phyloP scores from a whole-genome alignment of 2,113 vertebrate species.

The Centropristis striata region DNA sequence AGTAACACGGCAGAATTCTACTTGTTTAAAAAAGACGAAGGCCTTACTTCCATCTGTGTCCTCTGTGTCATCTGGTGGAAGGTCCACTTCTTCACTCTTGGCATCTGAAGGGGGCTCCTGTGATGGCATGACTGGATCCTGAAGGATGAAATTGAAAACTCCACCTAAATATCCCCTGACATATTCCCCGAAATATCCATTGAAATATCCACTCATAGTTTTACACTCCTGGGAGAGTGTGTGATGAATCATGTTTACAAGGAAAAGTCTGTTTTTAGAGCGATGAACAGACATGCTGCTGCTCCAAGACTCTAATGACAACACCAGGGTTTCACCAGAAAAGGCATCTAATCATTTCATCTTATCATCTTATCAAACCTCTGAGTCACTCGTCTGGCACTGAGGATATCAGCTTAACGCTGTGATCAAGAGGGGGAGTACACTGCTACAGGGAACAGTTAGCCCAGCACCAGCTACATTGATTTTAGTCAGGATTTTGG shows the following conservation, averaged over 20 bases:
- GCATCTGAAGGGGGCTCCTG: slow-evolving; percentile 93
- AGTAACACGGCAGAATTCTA: not conserved
- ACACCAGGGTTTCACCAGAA: not conserved
- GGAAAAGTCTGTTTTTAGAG: slow-evolving; percentile 1
- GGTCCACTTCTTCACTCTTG: slow-evolving; percentile 89
- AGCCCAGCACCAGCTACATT: slow-evolving; percentile 5
- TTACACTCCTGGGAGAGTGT: slow-evolving; percentile 1
- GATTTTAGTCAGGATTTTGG: slow-evolving; percentile 48
- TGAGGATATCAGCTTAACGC: not conserved
- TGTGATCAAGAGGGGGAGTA: not conserved
- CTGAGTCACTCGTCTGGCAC: slow-evolving; percentile 22
- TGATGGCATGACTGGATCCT: slow-evolving; percentile 99
- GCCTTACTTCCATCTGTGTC: slow-evolving; percentile 92
- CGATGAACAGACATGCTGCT: not conserved
- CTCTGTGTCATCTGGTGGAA: slow-evolving; percentile 91
- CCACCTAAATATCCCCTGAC: not conserved
- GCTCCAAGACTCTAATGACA: not conserved
- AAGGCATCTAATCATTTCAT: not conserved
- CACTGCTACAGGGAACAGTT: not conserved
- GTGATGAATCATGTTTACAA: slow-evolving; percentile 5
- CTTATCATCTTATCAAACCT: slow-evolving; percentile 23
- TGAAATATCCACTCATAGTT: slow-evolving; percentile 5
- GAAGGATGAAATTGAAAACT: slow-evolving; percentile 42
- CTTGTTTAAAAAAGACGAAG: too few relatives aligned
- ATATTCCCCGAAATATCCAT: not conserved